A percentile compares a stretch with the other conserved stretches of the same genome.
Evolutionary conservation across 2,113 vertebrate species (phyloP).

Genomic region (Anguilla rostrata): DNA sequence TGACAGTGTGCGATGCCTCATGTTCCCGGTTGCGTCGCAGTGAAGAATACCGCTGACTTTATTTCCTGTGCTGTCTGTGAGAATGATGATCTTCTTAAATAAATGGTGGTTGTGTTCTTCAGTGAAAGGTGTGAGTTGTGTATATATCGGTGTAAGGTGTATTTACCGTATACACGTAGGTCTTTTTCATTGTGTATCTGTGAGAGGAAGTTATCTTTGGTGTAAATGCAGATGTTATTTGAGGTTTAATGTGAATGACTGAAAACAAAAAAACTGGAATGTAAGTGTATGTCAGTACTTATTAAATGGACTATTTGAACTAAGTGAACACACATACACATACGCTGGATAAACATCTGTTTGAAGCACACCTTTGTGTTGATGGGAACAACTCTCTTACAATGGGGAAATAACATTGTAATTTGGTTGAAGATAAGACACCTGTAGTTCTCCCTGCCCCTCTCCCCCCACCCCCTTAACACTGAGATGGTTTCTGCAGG

Average conservation of each 20-base stretch:
- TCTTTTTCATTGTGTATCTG: background rate
- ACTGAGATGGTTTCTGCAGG: background rate
- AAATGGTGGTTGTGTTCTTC: slow-evolving; percentile 22
- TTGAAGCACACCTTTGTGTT: background rate
- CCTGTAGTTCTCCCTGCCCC: background rate
- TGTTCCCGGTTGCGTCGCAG: background rate
- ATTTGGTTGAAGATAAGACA: background rate
- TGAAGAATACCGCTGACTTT: background rate
- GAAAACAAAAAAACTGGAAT: background rate
- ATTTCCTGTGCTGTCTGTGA: slow-evolving; percentile 19
- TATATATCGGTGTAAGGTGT: slow-evolving; percentile 22
- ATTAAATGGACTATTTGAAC: background rate
- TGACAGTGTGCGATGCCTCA: background rate
- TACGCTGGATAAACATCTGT: background rate
- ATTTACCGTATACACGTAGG: slow-evolving; percentile 17
- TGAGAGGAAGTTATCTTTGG: slow-evolving; percentile 10
- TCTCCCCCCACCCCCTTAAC: too few relatives aligned
- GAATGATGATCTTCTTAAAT: slow-evolving; percentile 26
- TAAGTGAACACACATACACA: background rate
- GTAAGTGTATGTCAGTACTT: background rate
- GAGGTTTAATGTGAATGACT: slow-evolving; percentile 13
- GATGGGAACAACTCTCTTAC: background rate
- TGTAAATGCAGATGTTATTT: slow-evolving; percentile 20
- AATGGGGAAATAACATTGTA: background rate
- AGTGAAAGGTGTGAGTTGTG: slow-evolving; percentile 15